Evolutionary conservation across 1,140 invertebrate genomes (phyloP).

Genomic region (Drosophila tani): DNA sequence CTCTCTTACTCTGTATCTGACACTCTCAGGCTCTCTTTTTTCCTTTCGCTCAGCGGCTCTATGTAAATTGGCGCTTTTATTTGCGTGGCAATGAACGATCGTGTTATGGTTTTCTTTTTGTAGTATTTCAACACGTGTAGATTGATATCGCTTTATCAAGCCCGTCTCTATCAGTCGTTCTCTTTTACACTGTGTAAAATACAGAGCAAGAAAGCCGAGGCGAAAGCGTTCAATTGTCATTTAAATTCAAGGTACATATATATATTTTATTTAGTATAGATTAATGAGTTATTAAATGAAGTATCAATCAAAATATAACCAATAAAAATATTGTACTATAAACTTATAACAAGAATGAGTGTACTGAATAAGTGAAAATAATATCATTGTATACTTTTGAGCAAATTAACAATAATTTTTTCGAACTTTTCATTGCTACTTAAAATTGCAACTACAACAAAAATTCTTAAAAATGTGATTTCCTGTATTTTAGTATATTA

Average conservation of each 20-base stretch:
- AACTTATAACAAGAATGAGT: no score
- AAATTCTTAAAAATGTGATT: no score
- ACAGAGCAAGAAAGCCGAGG: neutral
- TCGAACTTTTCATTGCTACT: no score
- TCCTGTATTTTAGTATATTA: no score
- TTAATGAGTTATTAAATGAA: no score
- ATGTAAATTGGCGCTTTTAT: conserved; percentile 49
- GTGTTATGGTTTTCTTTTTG: conserved; percentile 16
- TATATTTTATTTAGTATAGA: no score
- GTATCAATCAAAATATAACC: no score
- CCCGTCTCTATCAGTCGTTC: conserved; percentile 27
- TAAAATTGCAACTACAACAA: no score
- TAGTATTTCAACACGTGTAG: conserved; percentile 47
- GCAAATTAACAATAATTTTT: no score
- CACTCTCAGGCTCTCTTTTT: conserved; percentile 11
- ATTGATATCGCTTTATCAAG: conserved; percentile 45
- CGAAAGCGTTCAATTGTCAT: neutral
- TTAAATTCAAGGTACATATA: neutral
- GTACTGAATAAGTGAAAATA: no score
- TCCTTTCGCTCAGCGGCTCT: neutral
- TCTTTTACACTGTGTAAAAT: conserved; percentile 4
- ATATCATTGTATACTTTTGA: no score
- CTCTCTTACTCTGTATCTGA: neutral
- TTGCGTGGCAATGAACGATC: conserved; percentile 74
- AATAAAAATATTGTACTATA: no score